Base-by-base conservation (phyloP, 2,113 vertebrate species). In the Jacana jacana region DNA sequence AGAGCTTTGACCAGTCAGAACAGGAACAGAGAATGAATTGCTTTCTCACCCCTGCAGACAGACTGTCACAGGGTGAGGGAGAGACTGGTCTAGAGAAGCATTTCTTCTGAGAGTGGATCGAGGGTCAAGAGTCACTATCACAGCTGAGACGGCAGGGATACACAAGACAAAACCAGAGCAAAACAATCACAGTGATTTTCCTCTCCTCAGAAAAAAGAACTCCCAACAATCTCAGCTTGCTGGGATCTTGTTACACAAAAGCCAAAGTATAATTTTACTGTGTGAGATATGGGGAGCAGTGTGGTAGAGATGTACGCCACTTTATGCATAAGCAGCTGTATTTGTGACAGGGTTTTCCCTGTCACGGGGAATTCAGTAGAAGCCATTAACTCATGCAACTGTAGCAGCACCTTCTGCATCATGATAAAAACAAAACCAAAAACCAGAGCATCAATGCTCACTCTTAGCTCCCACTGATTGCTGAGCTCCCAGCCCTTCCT, bases 1-100 rank as follows among this genome's bases (percentile, higher is more conserved):
- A 81, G 88, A 35, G 68, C 49, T 86, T 77, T 93, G 80, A 72
- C 86, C 79, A 77, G 37, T 61, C 66, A 86, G 49, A 88, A 54
- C 6, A 73, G n/a, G 28, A 80, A 40, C 31, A 64, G 77, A 81
- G 35, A 70, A 51, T 13, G n/a, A 92, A 83, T 49, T 66, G 55
- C n/a, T 55, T 90, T 80, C 79, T 90, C 86, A 77, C 31, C 30
- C 31, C 49, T 58, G 46, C 54, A 90, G 79, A 84, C 57, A 40
- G 70, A 37, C 13, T 48, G n/a, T 58, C 2, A 1, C 52, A 40
- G 57, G 57, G 57, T 17, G 19, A 84, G 37, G 27, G n/a, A 48
- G 39, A 71, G 37, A 17, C 52, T 37, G 49, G 44, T 52, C 48
- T 19, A 15, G 24, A 52, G 51, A 89, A 57, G 8, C 49, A 14